Percentiles rank a stretch among this genome's conserved stretches.
Conservation (phyloP, 2,113 vertebrate species). For the Gambusia holbrooki region DNA sequence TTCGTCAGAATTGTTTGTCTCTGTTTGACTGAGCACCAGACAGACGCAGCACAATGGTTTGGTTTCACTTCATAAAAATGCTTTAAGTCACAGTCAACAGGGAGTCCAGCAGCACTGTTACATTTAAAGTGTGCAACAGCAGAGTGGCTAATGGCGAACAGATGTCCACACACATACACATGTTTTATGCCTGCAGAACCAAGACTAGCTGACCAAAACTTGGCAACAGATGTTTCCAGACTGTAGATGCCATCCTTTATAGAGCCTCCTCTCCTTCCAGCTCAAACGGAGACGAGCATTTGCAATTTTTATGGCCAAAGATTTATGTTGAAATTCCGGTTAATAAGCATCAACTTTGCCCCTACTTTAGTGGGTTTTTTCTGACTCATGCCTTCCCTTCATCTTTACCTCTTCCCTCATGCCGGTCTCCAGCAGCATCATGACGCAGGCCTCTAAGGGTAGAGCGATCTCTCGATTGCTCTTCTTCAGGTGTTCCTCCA, state of each 20-base stretch:
- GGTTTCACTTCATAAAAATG: constrained; percentile 32
- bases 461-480: constrained; percentile 91
- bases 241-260: constrained; percentile 27
- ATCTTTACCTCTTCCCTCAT: constrained; percentile 93
- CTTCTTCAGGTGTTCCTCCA: constrained; percentile 95
- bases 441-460: constrained; percentile 95
- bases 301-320: constrained; percentile 5
- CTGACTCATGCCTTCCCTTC: not conserved
- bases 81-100: constrained; percentile 16
- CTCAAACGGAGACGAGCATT: constrained; percentile 14
- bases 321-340: constrained; percentile 8
- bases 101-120: constrained; percentile 29
- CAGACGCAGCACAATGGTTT: constrained; percentile 7
- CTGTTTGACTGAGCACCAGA: constrained; percentile 31
- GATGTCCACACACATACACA: constrained; percentile 40
- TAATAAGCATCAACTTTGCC: constrained; percentile 36
- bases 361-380: constrained; percentile 14
- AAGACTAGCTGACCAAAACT: constrained; percentile 49
- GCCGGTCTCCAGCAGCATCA: constrained; percentile 97
- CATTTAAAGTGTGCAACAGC: constrained; percentile 42
- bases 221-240: constrained; percentile 60
- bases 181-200: constrained; percentile 10
- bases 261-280: constrained; percentile 27
- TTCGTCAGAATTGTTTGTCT: constrained; percentile 27
- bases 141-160: constrained; percentile 53